Conservation (phyloP, 1,140 invertebrate species). For the Ganaspis sp. region DNA sequence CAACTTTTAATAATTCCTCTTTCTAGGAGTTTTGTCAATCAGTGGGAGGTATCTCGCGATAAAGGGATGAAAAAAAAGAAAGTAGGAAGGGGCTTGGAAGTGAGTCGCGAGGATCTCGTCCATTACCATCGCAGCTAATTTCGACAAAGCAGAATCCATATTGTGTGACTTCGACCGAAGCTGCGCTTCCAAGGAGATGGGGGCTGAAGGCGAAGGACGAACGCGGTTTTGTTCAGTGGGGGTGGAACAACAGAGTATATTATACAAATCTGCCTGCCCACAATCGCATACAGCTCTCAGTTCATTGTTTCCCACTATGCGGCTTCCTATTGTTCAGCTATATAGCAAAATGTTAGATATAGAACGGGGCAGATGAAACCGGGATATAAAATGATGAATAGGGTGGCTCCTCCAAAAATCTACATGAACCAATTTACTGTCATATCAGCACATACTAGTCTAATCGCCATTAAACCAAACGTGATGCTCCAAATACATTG, state of each 20-base stretch:
- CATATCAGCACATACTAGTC: constrained; percentile 57
- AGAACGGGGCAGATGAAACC: constrained; percentile 52
- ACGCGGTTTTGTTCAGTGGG: constrained; percentile 45
- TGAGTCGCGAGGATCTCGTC: constrained; percentile 55
- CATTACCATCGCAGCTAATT: constrained; percentile 63
- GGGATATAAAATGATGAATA: constrained; percentile 37
- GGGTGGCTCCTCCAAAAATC: constrained; percentile 59
- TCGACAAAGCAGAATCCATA: constrained; percentile 60
- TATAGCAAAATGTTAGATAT: constrained; percentile 55
- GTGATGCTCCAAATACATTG: too few species aligned
- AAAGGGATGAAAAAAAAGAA: constrained; percentile 42
- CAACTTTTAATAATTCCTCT: constrained; percentile 18
- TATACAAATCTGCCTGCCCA: constrained; percentile 72
- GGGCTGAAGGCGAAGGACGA: constrained; percentile 45
- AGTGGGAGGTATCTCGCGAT: constrained; percentile 31
- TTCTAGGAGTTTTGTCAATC: background rate
- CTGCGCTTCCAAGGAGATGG: constrained; percentile 50
- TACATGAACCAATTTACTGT: constrained; percentile 69
- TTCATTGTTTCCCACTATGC: constrained; percentile 70
- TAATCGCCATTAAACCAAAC: background rate
- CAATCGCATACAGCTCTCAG: constrained; percentile 68
- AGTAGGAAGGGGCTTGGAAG: constrained; percentile 34
- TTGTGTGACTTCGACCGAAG: constrained; percentile 51
- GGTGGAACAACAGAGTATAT: constrained; percentile 71
- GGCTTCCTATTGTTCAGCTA: constrained; percentile 63